Base-by-base conservation (phyloP, 1,140 invertebrate genomes). In the Rhagoletis pomonella region DNA sequence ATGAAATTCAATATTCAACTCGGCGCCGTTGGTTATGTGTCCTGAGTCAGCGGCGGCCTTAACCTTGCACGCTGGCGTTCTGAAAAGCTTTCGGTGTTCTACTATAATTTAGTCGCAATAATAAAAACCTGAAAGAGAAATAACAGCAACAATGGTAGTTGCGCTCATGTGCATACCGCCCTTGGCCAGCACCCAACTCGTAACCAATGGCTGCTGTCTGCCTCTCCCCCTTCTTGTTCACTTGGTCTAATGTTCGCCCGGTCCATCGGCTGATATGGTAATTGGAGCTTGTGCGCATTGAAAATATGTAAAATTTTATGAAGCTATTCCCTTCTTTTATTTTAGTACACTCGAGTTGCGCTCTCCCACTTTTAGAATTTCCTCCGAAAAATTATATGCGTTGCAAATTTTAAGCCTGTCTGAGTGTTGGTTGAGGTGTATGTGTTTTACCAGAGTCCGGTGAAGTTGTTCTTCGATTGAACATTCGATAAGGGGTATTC, bases 1-100 rank as follows among this genome's bases (percentile, higher is more conserved):
- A 81, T 81, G 73, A 81, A 81, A 81, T 81, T 81, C 47, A 81
- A 81, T 81, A 81, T 55, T 55, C 17, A 67, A 67, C 4, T 4
- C 12, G 17, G 60, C 60, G 17, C 17, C 3, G 42, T 73, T 17
- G 10, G 42, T 17, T 17, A 47, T 1, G 67, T 12, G 19, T 1
- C 3, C 12, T 39, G 67, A 14, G 42, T 14, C 67, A 44, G 14
- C 67, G 17, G 42, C 65, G 0, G 7, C 29, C 6, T 7, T 42
- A 67, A 3, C 65, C 6, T 4, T 10, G 19, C 3, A 1, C 9
- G 19, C 14, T 29, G 29, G 10, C n/a, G 10, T 29, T 2, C 1
- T 10, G 9, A 39, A 29, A 67, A 19, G 7, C 65, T 42, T 67
- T 39, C 6, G 12, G 9, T 67, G 62, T 69, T 9, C 44, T 17